Evolutionary conservation across 1,140 invertebrate species (phyloP).

Genomic region (Globodera ellingtonae): DNA sequence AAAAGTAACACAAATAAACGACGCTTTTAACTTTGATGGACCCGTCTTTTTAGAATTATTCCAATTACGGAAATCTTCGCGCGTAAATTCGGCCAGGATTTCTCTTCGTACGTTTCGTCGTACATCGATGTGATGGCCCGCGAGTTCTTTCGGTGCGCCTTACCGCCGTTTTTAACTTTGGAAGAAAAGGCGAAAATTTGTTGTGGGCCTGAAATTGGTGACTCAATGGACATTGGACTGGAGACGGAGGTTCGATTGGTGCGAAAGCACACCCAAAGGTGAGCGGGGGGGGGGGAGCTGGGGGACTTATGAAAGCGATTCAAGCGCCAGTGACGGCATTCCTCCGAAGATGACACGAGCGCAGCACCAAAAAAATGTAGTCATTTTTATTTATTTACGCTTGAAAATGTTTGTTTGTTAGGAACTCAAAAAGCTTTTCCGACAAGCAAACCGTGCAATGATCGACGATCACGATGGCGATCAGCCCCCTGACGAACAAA

Average conservation of each 20-base stretch:
- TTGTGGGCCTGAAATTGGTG: not conserved
- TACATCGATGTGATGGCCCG: slow-evolving; percentile 40
- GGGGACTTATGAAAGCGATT: not conserved
- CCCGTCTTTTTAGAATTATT: slow-evolving; percentile 25
- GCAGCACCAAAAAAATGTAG: slow-evolving; percentile 4
- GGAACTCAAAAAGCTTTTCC: slow-evolving; percentile 20
- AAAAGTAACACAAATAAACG: slow-evolving; percentile 18
- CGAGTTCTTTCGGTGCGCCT: slow-evolving; percentile 40
- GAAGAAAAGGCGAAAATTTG: slow-evolving; percentile 7
- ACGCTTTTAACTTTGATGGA: not conserved
- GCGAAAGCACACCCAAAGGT: slow-evolving; percentile 49
- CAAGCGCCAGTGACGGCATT: not conserved
- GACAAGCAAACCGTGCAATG: not conserved
- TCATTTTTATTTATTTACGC: not conserved
- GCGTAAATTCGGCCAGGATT: no score
- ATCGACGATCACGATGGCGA: slow-evolving; percentile 7
- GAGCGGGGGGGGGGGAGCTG: not conserved
- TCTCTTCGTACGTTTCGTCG: no score
- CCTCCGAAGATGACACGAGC: slow-evolving; percentile 4
- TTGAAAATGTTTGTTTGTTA: not conserved
- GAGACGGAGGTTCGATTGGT: slow-evolving; percentile 40
- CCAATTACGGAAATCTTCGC: slow-evolving; percentile 23
- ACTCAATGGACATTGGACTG: not conserved
- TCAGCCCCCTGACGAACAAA: not conserved
- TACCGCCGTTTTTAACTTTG: slow-evolving; percentile 42